phyloP scores from a whole-genome alignment of 2,113 vertebrate genomes.

The Enhydra lutris region DNA sequence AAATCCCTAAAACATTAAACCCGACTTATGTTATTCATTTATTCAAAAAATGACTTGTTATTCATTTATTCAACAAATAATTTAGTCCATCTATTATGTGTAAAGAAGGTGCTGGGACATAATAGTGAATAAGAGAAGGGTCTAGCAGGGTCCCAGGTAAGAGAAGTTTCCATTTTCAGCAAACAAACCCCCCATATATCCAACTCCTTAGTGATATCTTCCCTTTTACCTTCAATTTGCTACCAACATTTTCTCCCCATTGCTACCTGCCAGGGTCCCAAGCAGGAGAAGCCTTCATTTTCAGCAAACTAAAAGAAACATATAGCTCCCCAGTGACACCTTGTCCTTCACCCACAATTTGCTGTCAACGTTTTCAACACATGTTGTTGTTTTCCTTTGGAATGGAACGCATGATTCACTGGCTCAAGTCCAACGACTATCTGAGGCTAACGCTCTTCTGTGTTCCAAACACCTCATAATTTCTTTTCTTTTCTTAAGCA shows the following conservation, averaged over 20 bases:
- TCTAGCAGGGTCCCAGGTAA: background rate
- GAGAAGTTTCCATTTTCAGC: background rate
- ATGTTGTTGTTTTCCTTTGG: background rate
- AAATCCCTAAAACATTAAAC: background rate
- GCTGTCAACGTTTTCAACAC: background rate
- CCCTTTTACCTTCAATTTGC: background rate
- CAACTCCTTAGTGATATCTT: background rate
- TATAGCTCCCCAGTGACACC: background rate
- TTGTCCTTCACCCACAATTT: background rate
- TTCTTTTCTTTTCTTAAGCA: slow-evolving; percentile 29
- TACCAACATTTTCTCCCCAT: background rate
- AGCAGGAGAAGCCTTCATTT: background rate
- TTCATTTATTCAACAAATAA: background rate
- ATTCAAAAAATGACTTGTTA: background rate
- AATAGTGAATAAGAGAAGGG: background rate
- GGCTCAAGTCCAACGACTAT: background rate
- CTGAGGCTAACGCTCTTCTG: background rate
- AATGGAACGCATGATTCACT: background rate
- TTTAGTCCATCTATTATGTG: background rate
- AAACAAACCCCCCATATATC: background rate
- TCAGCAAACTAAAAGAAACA: background rate
- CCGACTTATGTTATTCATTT: background rate
- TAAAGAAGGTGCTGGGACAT: background rate
- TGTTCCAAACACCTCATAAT: background rate
- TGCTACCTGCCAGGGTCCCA: background rate